phyloP scores from a whole-genome alignment of 2,113 vertebrate species.

The Hystrix brachyura region DNA sequence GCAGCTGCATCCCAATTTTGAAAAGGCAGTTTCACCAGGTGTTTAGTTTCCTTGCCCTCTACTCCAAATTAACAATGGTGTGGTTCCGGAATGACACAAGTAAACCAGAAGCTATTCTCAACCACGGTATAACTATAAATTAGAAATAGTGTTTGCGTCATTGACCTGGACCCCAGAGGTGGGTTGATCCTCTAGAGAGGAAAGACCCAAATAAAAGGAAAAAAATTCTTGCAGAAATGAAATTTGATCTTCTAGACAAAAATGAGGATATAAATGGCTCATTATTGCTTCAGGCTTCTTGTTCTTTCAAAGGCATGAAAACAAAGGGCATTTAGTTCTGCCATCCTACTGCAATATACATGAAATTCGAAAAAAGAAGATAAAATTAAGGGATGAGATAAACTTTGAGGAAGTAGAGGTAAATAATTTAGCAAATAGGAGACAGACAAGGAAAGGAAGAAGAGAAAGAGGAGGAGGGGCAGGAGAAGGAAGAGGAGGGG shows the following conservation, averaged over 20 bases:
- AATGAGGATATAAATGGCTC: neutral
- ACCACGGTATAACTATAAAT: neutral
- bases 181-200: neutral
- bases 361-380: neutral
- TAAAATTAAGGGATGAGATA: neutral
- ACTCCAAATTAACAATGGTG: neutral
- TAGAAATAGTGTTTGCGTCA: neutral
- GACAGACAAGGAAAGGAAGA: neutral
- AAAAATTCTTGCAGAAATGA: neutral
- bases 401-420: neutral
- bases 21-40: neutral
- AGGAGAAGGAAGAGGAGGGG: neutral
- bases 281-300: neutral
- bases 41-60: neutral
- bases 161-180: neutral
- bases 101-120: neutral
- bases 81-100: neutral
- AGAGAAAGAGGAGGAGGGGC: neutral
- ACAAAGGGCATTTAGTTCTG: neutral
- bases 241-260: neutral
- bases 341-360: neutral
- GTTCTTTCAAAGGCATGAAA: slow-evolving; percentile 8
- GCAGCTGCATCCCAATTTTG: neutral
- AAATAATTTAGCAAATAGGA: neutral
- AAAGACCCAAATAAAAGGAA: neutral